Evolutionary conservation across 64 coral and sea anemone genomes (phyloP).

Genomic region (Orbicella faveolata): DNA sequence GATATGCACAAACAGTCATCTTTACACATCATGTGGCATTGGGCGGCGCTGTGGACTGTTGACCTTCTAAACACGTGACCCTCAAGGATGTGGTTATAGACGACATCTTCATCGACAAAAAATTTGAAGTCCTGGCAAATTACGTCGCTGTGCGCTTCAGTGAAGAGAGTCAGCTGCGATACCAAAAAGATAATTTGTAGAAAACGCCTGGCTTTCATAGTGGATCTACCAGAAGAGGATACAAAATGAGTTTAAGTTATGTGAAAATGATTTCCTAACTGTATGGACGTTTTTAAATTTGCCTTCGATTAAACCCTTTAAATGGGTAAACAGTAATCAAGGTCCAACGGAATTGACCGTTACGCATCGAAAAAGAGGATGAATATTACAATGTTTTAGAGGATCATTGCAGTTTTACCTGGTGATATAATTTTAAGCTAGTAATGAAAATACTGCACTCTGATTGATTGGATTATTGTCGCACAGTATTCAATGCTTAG

Average conservation of each 20-base stretch:
- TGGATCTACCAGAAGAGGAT: neutral
- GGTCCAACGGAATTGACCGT: too few species aligned
- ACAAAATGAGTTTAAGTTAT: neutral
- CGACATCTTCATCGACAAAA: neutral
- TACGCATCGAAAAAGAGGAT: too few species aligned
- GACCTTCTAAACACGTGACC: neutral
- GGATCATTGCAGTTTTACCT: too few species aligned
- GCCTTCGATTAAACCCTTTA: too few species aligned
- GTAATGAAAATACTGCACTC: too few species aligned
- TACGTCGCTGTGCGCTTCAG: neutral
- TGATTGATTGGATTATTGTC: too few species aligned
- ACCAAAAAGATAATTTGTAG: neutral
- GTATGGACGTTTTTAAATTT: too few species aligned
- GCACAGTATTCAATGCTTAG: too few species aligned
- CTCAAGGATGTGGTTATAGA: neutral
- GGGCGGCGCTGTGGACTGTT: neutral
- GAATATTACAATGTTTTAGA: too few species aligned
- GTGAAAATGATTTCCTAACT: too few species aligned
- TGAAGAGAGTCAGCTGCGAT: neutral
- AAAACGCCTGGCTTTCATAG: neutral
- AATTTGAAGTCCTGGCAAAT: neutral
- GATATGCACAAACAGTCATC: neutral
- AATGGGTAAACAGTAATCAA: too few species aligned
- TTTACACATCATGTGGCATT: neutral
- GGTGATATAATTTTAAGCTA: too few species aligned